phyloP scores from a whole-genome alignment of 2,113 vertebrate genomes.

The Oncorhynchus keta region DNA sequence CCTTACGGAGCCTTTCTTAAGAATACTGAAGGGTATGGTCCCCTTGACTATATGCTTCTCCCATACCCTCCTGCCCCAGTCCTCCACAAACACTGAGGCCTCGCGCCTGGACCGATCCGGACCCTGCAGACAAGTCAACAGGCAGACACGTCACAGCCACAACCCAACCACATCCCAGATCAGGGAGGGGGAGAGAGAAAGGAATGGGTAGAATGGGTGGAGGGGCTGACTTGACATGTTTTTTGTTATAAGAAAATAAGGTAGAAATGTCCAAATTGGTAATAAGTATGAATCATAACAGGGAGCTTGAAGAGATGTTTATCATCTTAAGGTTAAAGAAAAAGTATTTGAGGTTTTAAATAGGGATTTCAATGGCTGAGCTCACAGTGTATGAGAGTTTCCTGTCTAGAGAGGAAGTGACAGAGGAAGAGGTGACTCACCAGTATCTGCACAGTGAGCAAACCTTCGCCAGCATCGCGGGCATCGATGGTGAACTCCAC shows the following conservation, averaged over 20 bases:
- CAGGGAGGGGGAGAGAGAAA: background rate
- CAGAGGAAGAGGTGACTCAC: slow-evolving; percentile 61
- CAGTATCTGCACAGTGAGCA: slow-evolving; percentile 91
- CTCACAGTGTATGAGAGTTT: background rate
- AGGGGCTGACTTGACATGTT: background rate
- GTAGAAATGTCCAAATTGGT: background rate
- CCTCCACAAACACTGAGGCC: slow-evolving; percentile 76
- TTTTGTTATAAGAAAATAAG: background rate
- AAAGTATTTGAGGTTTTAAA: too few species aligned
- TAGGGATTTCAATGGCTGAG: too few species aligned
- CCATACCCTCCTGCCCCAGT: slow-evolving; percentile 80
- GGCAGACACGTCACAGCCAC: slow-evolving; percentile 30
- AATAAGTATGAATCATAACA: background rate
- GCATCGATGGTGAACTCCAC: slow-evolving; percentile 95
- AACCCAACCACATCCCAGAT: slow-evolving; percentile 7
- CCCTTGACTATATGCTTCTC: slow-evolving; percentile 77
- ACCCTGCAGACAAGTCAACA: slow-evolving; percentile 65
- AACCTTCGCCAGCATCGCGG: slow-evolving; percentile 87
- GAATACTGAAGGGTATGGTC: slow-evolving; percentile 77
- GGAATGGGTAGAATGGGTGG: background rate
- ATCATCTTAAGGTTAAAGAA: background rate
- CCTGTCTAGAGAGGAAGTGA: background rate
- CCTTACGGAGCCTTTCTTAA: slow-evolving; percentile 78
- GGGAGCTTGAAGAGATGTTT: background rate
- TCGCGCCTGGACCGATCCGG: slow-evolving; percentile 67